These are phyloP conservation scores for Columbina picui DNA, from an alignment of 2,113 vertebrate species.

Conservation along the genomic window DNA sequence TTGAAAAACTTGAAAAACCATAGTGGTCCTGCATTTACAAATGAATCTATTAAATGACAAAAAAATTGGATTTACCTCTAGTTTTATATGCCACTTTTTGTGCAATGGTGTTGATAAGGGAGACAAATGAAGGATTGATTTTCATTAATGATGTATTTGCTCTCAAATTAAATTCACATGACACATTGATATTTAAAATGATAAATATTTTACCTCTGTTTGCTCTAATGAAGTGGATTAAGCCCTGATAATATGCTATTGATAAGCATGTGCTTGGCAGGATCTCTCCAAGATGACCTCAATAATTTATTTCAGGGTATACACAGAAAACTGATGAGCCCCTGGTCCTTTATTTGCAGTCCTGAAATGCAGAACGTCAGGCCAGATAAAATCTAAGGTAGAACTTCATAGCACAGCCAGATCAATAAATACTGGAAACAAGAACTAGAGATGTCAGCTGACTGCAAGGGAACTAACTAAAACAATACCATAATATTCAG, in stretches of 20 bases:
- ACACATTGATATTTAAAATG: background rate
- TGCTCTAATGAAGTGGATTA: background rate
- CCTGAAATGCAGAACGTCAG: background rate
- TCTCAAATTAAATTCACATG: background rate
- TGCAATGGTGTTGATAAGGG: background rate
- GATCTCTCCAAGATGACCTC: background rate
- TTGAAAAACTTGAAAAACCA: background rate
- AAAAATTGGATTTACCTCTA: background rate
- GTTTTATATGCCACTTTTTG: background rate
- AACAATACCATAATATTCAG: background rate
- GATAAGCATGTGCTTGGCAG: background rate
- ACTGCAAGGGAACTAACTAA: background rate
- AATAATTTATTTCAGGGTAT: background rate
- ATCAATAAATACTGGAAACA: background rate
- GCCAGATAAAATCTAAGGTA: background rate
- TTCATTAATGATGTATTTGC: conserved; percentile 1
- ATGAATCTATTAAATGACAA: background rate
- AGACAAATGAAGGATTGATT: background rate
- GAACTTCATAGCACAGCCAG: background rate
- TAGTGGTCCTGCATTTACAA: background rate
- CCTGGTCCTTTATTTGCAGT: background rate
- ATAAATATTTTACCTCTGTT: conserved; percentile 15
- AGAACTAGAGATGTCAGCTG: background rate
- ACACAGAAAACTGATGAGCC: background rate
- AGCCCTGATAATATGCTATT: background rate